These are phyloP conservation scores for Lamellibrachia satsuma DNA, from an alignment of 2,888 invertebrate genomes.

Conservation along the genomic window DNA sequence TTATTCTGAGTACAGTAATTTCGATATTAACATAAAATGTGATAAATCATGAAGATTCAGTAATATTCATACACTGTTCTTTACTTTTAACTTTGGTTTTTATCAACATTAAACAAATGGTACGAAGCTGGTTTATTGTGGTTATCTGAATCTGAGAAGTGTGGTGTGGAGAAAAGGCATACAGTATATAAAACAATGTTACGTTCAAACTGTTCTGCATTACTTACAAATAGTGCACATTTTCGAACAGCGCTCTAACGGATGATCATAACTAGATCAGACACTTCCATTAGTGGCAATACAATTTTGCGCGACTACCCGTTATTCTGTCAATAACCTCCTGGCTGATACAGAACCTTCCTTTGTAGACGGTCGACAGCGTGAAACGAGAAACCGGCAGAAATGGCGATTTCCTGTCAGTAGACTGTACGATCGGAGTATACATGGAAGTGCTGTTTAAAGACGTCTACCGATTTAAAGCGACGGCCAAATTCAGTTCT, in stretches of 20 bases:
- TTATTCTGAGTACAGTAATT: no score
- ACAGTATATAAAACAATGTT: no score
- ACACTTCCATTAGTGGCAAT: not conserved
- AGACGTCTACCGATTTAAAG: conserved; percentile 32
- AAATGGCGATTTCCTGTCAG: conserved; percentile 32
- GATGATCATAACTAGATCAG: not conserved
- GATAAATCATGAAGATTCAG: no score
- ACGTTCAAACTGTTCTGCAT: no score
- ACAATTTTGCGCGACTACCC: not conserved
- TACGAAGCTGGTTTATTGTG: no score
- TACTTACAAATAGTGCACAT: not conserved
- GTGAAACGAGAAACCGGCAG: conserved; percentile 18
- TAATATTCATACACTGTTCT: no score
- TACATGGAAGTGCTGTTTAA: conserved; percentile 37
- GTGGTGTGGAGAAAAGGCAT: no score
- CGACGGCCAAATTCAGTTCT: conserved; percentile 25
- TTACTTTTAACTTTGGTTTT: no score
- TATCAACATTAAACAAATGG: no score
- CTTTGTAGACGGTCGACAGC: conserved; percentile 17
- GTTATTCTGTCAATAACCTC: not conserved
- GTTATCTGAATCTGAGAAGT: no score
- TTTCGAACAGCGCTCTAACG: not conserved
- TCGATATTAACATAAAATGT: no score
- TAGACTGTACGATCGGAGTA: conserved; percentile 38
- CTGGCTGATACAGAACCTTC: not conserved